Percentiles rank a stretch among this genome's conserved stretches.
Evolutionary conservation across 1,140 invertebrate species (phyloP).

Genomic region (Camponotus vicinus): DNA sequence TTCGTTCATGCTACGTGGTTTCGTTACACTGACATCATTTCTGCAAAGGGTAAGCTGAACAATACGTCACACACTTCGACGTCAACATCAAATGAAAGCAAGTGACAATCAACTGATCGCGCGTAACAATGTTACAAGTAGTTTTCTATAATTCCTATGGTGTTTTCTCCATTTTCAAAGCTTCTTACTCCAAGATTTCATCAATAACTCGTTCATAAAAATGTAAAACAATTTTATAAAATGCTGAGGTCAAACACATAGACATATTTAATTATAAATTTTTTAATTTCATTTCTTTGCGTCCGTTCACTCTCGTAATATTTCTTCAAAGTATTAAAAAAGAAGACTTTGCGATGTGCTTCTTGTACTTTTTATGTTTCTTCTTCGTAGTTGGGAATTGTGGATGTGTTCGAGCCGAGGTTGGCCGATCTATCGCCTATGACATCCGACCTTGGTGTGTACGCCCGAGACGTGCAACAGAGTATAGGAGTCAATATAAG

Average conservation of each 20-base stretch:
- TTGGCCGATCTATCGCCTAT: slow-evolving; percentile 91
- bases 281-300: not conserved
- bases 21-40: slow-evolving; percentile 91
- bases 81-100: not conserved
- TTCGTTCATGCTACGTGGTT: slow-evolving; percentile 92
- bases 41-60: slow-evolving; percentile 90
- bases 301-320: not conserved
- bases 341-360: not conserved
- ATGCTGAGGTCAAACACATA: not conserved
- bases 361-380: not conserved
- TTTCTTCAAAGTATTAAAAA: not conserved
- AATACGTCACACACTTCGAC: not conserved
- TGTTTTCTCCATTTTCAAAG: not conserved
- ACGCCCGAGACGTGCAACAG: slow-evolving; percentile 93
- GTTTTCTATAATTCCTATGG: not conserved
- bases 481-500: slow-evolving; percentile 92
- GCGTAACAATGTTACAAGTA: not conserved
- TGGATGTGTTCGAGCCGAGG: slow-evolving; percentile 92
- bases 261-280: not conserved
- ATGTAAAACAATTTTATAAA: not conserved
- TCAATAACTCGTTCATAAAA: not conserved
- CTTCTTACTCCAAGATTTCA: not conserved
- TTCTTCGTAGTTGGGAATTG: slow-evolving; percentile 89
- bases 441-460: slow-evolving; percentile 91
- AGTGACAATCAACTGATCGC: not conserved